phyloP scores from a whole-genome alignment of 1,140 invertebrate species.

The Drosophila pruinosa region DNA sequence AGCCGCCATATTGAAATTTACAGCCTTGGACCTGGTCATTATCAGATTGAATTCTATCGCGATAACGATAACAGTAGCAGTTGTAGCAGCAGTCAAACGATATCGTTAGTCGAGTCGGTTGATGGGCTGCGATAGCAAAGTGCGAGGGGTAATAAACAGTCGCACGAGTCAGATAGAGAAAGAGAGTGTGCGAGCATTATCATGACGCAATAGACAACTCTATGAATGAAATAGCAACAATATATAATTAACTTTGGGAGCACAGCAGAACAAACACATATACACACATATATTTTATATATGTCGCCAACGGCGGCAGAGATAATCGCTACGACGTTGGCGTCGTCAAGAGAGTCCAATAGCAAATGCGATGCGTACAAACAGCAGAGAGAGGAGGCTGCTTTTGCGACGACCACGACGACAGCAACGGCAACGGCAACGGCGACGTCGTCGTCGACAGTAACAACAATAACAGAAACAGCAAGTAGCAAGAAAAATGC shows the following conservation, averaged over 20 bases:
- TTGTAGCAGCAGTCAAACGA: neutral
- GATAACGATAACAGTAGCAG: neutral
- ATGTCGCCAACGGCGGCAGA: slow-evolving; percentile 37
- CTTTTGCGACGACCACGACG: neutral
- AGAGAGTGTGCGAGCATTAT: slow-evolving; percentile 6
- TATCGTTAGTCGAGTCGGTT: neutral
- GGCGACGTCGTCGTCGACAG: no score
- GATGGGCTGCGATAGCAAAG: slow-evolving; percentile 1
- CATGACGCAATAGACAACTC: slow-evolving; percentile 27
- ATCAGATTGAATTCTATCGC: no score
- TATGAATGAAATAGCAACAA: slow-evolving; percentile 34
- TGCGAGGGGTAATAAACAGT: neutral
- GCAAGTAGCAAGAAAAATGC: neutral
- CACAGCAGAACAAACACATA: neutral
- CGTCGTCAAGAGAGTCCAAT: neutral
- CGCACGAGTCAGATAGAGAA: neutral
- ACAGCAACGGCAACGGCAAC: neutral
- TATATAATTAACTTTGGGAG: neutral
- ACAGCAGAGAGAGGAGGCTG: neutral
- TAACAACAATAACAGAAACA: no score
- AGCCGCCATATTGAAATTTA: no score
- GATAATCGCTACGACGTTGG: slow-evolving; percentile 17
- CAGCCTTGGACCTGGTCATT: no score
- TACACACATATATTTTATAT: neutral
- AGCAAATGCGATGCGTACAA: neutral